These are phyloP conservation scores for Sprattus sprattus DNA, from an alignment of 2,113 vertebrate species.

Conservation along the genomic window DNA sequence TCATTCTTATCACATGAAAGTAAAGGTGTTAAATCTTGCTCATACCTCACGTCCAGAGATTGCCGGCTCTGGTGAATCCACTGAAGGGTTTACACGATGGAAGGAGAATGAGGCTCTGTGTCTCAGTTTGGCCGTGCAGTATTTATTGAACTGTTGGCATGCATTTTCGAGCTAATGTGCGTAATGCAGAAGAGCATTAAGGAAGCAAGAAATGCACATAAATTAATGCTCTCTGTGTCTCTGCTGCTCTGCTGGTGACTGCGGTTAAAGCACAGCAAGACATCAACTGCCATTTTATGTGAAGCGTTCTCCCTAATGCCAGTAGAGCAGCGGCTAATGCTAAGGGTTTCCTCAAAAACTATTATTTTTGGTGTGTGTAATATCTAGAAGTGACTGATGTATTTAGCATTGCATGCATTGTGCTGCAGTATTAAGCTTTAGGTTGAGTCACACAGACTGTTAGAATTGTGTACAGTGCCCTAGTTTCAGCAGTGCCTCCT, in stretches of 20 bases:
- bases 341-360: background rate
- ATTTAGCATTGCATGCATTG: too few relatives aligned
- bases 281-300: background rate
- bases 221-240: background rate
- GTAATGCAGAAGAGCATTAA: background rate
- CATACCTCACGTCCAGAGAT: background rate
- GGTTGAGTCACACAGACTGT: too few relatives aligned
- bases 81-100: background rate
- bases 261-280: background rate
- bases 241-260: background rate
- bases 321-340: background rate
- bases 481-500: background rate
- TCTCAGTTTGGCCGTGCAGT: background rate
- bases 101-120: background rate
- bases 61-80: background rate
- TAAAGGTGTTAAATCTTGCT: background rate
- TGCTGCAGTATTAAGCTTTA: too few relatives aligned
- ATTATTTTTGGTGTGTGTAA: constrained; percentile 15
- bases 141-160: background rate
- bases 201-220: background rate
- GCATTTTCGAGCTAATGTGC: background rate
- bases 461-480: background rate
- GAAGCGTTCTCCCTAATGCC: background rate
- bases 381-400: background rate
- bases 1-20: constrained; percentile 26